Evolutionary conservation across 2,797 vertebrate species (phyloP).

Genomic region (Fistularia commersonii): DNA sequence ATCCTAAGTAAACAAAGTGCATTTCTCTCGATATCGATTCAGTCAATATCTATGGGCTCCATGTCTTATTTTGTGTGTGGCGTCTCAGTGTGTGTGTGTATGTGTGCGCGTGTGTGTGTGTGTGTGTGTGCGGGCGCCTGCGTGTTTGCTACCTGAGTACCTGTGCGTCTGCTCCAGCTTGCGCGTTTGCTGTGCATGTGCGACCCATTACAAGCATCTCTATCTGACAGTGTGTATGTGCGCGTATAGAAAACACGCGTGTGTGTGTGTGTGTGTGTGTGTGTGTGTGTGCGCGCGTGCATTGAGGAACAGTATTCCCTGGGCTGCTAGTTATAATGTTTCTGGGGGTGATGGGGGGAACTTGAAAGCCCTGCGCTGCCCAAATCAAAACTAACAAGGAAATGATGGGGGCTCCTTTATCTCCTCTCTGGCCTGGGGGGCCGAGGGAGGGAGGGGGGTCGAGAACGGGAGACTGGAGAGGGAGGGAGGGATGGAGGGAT

Average conservation of each 20-base stretch:
- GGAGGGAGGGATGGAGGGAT: conserved; percentile 14
- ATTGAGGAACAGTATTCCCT: conserved; percentile 83
- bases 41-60: conserved; percentile 65
- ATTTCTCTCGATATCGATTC: conserved; percentile 62
- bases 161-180: conserved; percentile 32
- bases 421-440: conserved; percentile 83
- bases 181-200: conserved; percentile 56
- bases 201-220: conserved; percentile 67
- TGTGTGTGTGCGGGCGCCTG: conserved; percentile 20
- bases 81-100: conserved; percentile 23
- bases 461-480: conserved; percentile 61
- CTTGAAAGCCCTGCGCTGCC: conserved; percentile 92
- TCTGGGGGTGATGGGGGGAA: conserved; percentile 94
- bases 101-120: conserved; percentile 29
- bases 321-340: conserved; percentile 98
- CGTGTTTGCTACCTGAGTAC: conserved; percentile 48
- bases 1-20: conserved; percentile 62
- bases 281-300: conserved; percentile 22
- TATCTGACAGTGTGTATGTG: conserved; percentile 65
- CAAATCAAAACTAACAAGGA: conserved; percentile 97
- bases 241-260: too few species aligned
- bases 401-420: conserved; percentile 89
- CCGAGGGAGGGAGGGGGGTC: conserved; percentile 61
- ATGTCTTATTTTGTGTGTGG: conserved; percentile 59
- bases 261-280: conserved; percentile 36